Evolutionary conservation across 1,140 invertebrate species (phyloP).

Genomic region (Leucophenga varia): DNA sequence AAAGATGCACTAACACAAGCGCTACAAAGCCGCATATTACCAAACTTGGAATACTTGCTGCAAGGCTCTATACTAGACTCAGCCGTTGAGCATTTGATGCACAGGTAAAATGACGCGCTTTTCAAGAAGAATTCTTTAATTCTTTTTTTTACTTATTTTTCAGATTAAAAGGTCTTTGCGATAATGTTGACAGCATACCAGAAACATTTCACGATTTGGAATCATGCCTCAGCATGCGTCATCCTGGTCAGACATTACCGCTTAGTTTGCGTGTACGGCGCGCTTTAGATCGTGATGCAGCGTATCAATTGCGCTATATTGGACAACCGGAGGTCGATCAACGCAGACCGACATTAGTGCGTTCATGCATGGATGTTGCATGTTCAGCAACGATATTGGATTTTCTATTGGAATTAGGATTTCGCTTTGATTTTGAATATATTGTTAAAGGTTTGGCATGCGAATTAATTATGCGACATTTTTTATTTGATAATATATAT

Average conservation of each 20-base stretch:
- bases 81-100: slow-evolving; percentile 89
- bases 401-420: slow-evolving; percentile 90
- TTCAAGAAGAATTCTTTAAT: background rate
- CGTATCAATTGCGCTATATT: slow-evolving; percentile 86
- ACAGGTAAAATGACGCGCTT: slow-evolving; percentile 59
- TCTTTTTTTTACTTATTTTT: background rate
- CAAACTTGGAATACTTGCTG: slow-evolving; percentile 86
- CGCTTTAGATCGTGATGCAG: slow-evolving; percentile 72
- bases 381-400: slow-evolving; percentile 86
- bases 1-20: slow-evolving; percentile 77
- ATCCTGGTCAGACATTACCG: slow-evolving; percentile 60
- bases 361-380: slow-evolving; percentile 89
- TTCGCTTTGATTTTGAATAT: slow-evolving; percentile 89
- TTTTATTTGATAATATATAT: background rate
- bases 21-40: slow-evolving; percentile 79
- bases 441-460: slow-evolving; percentile 71
- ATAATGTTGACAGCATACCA: slow-evolving; percentile 87
- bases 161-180: slow-evolving; percentile 82
- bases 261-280: slow-evolving; percentile 73
- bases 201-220: slow-evolving; percentile 92
- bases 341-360: slow-evolving; percentile 82
- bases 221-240: slow-evolving; percentile 77
- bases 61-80: slow-evolving; percentile 90
- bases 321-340: slow-evolving; percentile 90
- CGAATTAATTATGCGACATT: background rate